phyloP scores from a whole-genome alignment of 2,113 vertebrate genomes.

The Chionomys nivalis region DNA sequence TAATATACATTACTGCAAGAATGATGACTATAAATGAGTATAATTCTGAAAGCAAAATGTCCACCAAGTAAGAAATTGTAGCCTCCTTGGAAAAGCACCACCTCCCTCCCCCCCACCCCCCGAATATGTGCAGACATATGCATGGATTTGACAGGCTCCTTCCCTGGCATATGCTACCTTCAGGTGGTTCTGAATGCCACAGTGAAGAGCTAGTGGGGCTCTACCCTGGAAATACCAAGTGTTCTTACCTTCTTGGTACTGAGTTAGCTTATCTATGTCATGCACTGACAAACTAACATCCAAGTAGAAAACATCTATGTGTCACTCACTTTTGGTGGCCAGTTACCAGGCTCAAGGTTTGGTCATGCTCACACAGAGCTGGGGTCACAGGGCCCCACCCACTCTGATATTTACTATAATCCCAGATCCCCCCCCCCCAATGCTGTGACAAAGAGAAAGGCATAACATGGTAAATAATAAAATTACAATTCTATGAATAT shows the following conservation, averaged over 20 bases:
- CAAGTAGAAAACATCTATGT: not conserved
- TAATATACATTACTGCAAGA: rapidly evolving
- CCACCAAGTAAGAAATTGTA: rapidly evolving
- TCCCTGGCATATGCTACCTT: rapidly evolving
- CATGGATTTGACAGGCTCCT: rapidly evolving
- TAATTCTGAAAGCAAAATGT: rapidly evolving
- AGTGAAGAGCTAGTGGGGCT: no score
- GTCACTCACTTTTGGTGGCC: not conserved
- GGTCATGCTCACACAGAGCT: not conserved
- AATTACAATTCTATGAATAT: not conserved
- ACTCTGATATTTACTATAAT: not conserved
- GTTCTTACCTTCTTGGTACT: rapidly evolving
- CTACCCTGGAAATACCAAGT: not conserved
- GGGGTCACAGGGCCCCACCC: not conserved
- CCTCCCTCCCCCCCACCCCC: not conserved
- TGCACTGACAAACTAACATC: not conserved
- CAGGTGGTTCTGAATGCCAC: rapidly evolving
- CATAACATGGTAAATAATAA: no score
- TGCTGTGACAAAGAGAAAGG: not conserved
- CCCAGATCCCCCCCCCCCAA: not conserved
- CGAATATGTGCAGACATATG: rapidly evolving
- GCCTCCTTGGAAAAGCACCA: no score
- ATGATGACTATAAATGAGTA: no score
- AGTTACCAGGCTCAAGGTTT: not conserved
- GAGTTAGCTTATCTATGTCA: not conserved